Evolutionary conservation across 35 echinoderm and acorn worm species (phyloP), one percentile per base, ranked within the genome.

Genomic region (Amphiura filiformis): DNA sequence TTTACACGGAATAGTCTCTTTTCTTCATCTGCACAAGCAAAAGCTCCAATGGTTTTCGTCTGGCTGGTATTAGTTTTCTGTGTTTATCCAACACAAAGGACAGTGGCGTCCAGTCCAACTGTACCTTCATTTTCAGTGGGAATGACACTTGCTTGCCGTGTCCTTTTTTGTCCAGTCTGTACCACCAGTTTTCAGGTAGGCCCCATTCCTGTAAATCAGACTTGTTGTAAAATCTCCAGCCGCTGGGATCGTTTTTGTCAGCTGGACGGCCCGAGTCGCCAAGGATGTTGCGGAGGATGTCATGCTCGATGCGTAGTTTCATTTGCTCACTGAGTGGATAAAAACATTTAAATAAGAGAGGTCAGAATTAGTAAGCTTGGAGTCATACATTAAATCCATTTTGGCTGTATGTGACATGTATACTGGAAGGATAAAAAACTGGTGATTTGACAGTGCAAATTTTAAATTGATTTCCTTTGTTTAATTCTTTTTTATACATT

Each of bases 41-140:
- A 23, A 70, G 61, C 61, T 70, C 61, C 61, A 70, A 70, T 2
- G 61, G 61, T 23, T 70, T 70, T 23, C 61, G 7, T n/a, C 26
- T 70, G 15, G 61, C 61, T 70, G 61, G 61, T 70, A 70, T 70
- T 23, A 70, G 61, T 70, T 70, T 70, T 70, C 61, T 70, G 61
- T 70, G 61, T n/a, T 70, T 70, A 23, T 70, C 61, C 61, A 70
- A 2, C 15, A 70, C 61, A 23, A 13, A 70, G 15, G 61, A 70
- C 2, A 70, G 28, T 70, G 61, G 61, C 28, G 61, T 70, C 61
- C 61, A 70, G 26, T 70, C 61, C 61, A 70, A 70, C 28, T 70
- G 61, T 5, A 70, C 26, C 61, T 70, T 70, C 61, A 70, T 70
- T 1, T n/a, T 11, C 7, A 70, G 1, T 2, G 61, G 61, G 26